Base-by-base conservation (phyloP, 1,140 invertebrate species). In the Bombus pyrosoma region DNA sequence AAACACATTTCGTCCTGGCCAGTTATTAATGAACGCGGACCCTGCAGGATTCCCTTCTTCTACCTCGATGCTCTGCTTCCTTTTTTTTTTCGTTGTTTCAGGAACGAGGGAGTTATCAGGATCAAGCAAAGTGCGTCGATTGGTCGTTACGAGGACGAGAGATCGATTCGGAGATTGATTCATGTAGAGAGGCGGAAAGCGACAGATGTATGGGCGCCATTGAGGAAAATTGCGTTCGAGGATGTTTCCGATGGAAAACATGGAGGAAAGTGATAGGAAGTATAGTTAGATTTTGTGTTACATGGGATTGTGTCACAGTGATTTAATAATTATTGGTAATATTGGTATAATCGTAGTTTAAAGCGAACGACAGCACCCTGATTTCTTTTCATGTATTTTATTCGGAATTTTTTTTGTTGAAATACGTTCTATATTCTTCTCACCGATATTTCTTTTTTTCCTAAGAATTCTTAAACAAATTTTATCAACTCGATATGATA, bases 1-100 rank as follows among this genome's bases (percentile, higher is more conserved):
- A 92, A 92, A 92, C 90, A 92, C 89, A 91, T 92, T 90, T 91
- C 81, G 85, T 57, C 76, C 41, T 37, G 75, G 57, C 87, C 74
- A 82, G 89, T 92, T 93, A 92, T 93, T 93, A 93, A 93, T 93
- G 89, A 92, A 92, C 87, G 83, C 62, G 25, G 72, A 86, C 76
- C 87, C 34, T 34, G 57, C 64, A 47, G 37, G 57, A 43, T 80
- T 87, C 57, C 64, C 85, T 64, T 79, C 25, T 77, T 53, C 34
- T n/a, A 47, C 47, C 39, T 62, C 22, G 43, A 37, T n/a, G 2
- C 22, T 22, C 28, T 8, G 8, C 5, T 32, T 32, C 2, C 12
- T 32, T 5, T 12, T 28, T 37, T 37, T n/a, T 43, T 32, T 22
- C 1, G 2, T 71, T 90, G 86, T 90, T 90, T 80, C 53, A 82